Evolutionary conservation across 1,140 invertebrate species (phyloP).

Genomic region (Scylla paramamosain): DNA sequence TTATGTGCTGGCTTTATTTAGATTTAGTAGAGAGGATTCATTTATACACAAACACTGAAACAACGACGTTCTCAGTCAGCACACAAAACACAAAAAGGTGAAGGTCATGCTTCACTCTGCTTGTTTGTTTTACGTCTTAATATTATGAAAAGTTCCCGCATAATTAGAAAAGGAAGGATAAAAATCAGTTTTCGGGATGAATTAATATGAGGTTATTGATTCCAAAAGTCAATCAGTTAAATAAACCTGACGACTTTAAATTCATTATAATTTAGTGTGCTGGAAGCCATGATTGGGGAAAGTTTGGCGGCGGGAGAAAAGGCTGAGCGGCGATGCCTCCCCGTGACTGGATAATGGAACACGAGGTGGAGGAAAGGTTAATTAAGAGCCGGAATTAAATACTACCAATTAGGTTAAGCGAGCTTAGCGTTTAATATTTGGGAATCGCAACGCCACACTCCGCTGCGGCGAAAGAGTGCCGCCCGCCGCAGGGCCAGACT

Average conservation of each 20-base stretch:
- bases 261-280: not conserved
- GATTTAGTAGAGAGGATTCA: conserved; percentile 14
- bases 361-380: not conserved
- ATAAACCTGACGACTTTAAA: conserved; percentile 1
- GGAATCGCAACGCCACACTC: not conserved
- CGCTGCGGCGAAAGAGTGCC: too few species aligned
- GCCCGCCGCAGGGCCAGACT: too few species aligned
- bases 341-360: not conserved
- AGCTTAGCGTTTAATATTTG: not conserved
- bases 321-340: not conserved
- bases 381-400: not conserved
- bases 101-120: not conserved
- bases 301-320: not conserved
- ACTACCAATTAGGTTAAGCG: not conserved
- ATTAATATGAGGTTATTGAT: not conserved
- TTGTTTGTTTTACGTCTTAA: too few species aligned
- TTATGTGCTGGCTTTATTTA: conserved; percentile 24
- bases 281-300: not conserved
- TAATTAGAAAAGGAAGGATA: too few species aligned
- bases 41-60: conserved; percentile 24
- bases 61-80: not conserved
- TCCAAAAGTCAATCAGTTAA: not conserved
- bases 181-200: not conserved
- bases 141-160: too few species aligned
- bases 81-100: not conserved